Evolutionary conservation across 2,888 invertebrate species (phyloP), one percentile per base, ranked within the genome.

Genomic region (Tipula helvola): DNA sequence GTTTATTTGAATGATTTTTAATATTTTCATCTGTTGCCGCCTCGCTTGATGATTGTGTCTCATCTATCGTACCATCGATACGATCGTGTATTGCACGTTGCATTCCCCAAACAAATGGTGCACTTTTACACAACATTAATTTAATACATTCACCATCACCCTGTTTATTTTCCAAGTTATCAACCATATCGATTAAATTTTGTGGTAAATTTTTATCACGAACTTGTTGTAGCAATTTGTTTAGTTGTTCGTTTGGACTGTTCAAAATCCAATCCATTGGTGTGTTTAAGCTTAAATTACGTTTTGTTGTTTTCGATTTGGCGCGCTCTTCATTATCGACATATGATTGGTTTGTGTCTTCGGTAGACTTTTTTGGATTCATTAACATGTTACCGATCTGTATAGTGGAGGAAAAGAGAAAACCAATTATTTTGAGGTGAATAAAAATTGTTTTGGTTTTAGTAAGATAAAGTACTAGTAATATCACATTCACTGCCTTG

Each of bases 31-130:
- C 84, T 7, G 28, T 5, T 1, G 71, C 0, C 3, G 12, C 44
- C n/a, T 90, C 90, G 18, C 90, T 89, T 28, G 71, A 10, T 28
- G 71, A 10, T 71, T n/a, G 28, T 10, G 89, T 89, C 41, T 87
- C 86, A 87, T 88, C 88, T 16, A 71, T 89, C 89, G 88, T 89
- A 88, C 87, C 89, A 88, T 90, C 90, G 44, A 89, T 90, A 12
- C 89, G 88, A 8, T 90, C 90, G 12, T 91, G 92, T 87, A 96
- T 91, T 0, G 95, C 94, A 87, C 93, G 93, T 89, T 97, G 97
- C 94, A 96, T 96, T 88, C 94, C 95, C 92, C 93, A 93, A 87
- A 97, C 94, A 87, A 96, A 94, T 0, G 96, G 96, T 0, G 95
- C 93, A 88, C 94, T 93, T 92, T 96, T 96, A 90, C 97, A 97